Evolutionary conservation across 2,888 invertebrate genomes (phyloP).

Genomic region (Eupeodes luniger): DNA sequence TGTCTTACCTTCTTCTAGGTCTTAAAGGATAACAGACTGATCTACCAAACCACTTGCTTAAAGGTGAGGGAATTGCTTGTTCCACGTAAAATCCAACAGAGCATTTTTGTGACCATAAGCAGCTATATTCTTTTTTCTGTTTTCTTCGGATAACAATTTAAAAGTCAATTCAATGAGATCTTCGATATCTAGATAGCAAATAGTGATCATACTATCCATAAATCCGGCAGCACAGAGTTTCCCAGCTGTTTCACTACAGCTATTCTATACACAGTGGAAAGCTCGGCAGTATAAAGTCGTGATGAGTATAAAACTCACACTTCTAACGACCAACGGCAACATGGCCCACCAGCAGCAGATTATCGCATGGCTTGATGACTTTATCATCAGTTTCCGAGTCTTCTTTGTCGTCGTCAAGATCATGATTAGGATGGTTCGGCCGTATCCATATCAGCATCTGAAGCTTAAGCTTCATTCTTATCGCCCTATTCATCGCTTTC

Average conservation of each 20-base stretch:
- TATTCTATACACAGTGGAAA: constrained; percentile 97
- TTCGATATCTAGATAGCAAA: constrained; percentile 98
- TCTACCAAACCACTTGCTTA: constrained; percentile 97
- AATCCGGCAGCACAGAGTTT: constrained; percentile 96
- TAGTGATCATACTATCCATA: constrained; percentile 95
- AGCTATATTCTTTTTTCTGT: constrained; percentile 89
- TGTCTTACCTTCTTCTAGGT: constrained; percentile 91
- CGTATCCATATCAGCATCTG: constrained; percentile 75
- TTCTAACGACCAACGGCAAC: constrained; percentile 95
- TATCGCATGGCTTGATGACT: constrained; percentile 94
- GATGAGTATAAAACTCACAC: constrained; percentile 97
- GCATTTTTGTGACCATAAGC: constrained; percentile 94
- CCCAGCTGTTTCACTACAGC: constrained; percentile 90
- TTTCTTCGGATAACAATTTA: constrained; percentile 90
- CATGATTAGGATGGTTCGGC: constrained; percentile 78
- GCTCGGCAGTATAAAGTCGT: constrained; percentile 94
- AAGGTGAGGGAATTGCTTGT: constrained; percentile 91
- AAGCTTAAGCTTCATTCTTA: constrained; percentile 62
- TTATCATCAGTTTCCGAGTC: constrained; percentile 95
- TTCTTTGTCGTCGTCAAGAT: constrained; percentile 82
- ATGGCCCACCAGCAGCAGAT: constrained; percentile 93
- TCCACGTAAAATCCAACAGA: constrained; percentile 96
- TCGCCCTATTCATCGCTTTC: constrained; percentile 84
- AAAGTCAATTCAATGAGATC: constrained; percentile 95
- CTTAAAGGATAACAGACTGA: constrained; percentile 94